Evolutionary conservation across 92 coral and sea anemone species (phyloP), one percentile per base, ranked within the genome.

Genomic region (Palythoa caribaeorum): DNA sequence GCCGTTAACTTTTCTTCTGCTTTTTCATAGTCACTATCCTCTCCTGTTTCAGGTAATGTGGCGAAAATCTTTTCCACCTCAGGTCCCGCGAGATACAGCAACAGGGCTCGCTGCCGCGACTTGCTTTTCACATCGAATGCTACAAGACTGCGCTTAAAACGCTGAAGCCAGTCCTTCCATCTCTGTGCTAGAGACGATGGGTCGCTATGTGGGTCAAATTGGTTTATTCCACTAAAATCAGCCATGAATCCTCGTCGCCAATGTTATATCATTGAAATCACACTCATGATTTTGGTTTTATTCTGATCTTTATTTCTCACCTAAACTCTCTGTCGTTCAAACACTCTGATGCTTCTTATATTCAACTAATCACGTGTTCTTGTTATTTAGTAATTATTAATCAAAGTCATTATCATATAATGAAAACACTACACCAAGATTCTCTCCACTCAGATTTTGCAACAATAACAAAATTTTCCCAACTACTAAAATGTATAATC

Each of bases 1-100:
- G 65, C 88, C 19, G 93, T 93, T 14, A 88, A 85, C 37, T 90
- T 91, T 57, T 79, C 80, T 38, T 87, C 76, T 54, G 91, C 93
- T 78, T 71, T 93, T 9, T 84, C 92, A 38, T 84, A 84, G 63
- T 71, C 68, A 84, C 9, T 63, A 51, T 71, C 88, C 17, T 84
- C 88, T 84, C 79, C 88, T 2, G 79, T 84, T 21, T 84, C 88
- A 38, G 88, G 79, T 17, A 84, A 40, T 37, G 88, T 84, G 52
- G 88, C 78, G 40, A 84, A 71, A 47, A 84, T 84, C 36, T 53
- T 84, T 71, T 84, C 88, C 62, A 84, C 88, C 50, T 39, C 88
- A 47, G 88, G 88, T 68, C 88, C 88, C 20, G 79, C 79, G 39
- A 84, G 68, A 71, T 71, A 84, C 5, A 84, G 75, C 68, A 84